These are phyloP conservation scores for Cottoperca gobio DNA, from an alignment of 2,797 vertebrate genomes.

Conservation along the genomic window DNA sequence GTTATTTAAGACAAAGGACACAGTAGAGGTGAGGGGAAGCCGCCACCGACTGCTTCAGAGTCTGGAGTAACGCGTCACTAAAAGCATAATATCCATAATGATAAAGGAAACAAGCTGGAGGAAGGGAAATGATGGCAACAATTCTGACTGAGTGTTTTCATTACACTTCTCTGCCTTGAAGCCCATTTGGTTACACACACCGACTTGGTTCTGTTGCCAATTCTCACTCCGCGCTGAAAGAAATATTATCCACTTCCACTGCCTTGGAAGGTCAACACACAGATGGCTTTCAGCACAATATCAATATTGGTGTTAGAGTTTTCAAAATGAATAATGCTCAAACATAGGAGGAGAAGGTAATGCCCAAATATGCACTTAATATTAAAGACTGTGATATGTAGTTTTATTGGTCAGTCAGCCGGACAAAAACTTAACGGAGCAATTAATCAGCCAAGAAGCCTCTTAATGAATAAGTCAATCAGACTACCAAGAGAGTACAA, in stretches of 20 bases:
- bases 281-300: conserved; percentile 13
- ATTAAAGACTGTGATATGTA: not conserved
- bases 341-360: not conserved
- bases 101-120: conserved; percentile 14
- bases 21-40: conserved; percentile 24
- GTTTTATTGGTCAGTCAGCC: not conserved
- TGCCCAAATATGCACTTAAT: not conserved
- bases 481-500: not conserved
- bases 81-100: conserved; percentile 17
- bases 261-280: conserved; percentile 12
- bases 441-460: not conserved
- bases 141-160: conserved; percentile 19
- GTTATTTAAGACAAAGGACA: conserved; percentile 9
- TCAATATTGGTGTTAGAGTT: conserved; percentile 1
- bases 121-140: conserved; percentile 10
- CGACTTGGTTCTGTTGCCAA: conserved; percentile 31
- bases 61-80: conserved; percentile 10
- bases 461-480: conserved; percentile 5
- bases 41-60: not conserved
- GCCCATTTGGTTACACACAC: conserved; percentile 24
- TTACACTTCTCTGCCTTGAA: conserved; percentile 24
- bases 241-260: not conserved
- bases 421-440: not conserved
- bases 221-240: not conserved
- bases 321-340: not conserved